Evolutionary conservation across 2,888 invertebrate species (phyloP).

Genomic region (Phengaris arion): DNA sequence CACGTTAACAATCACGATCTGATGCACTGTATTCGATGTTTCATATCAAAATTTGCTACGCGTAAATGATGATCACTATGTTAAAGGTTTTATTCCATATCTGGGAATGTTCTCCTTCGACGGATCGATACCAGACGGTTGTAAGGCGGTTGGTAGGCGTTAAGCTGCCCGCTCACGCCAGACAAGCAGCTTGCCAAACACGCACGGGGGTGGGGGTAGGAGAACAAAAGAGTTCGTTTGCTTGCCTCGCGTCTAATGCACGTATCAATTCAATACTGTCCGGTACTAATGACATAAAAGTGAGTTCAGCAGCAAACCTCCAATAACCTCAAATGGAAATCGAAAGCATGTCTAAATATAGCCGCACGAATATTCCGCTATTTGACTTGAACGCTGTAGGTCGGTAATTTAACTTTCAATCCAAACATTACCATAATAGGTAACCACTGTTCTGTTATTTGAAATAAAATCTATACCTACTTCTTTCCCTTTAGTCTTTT

Average conservation of each 20-base stretch:
- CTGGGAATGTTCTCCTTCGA: neutral
- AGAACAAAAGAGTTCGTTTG: no score
- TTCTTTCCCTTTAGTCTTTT: no score
- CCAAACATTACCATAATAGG: slow-evolving; percentile 14
- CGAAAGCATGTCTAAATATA: slow-evolving; percentile 44
- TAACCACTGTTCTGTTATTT: no score
- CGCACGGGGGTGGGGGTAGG: no score
- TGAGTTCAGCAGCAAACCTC: slow-evolving; percentile 35
- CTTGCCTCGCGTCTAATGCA: neutral
- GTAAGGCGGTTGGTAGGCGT: neutral
- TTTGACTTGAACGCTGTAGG: slow-evolving; percentile 31
- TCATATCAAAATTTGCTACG: neutral
- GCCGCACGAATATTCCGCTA: slow-evolving; percentile 33
- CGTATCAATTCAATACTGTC: neutral
- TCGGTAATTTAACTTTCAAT: slow-evolving; percentile 29
- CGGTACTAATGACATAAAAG: slow-evolving; percentile 34
- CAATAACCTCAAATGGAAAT: slow-evolving; percentile 38
- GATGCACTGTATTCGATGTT: no score
- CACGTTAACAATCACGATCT: no score
- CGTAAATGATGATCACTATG: neutral
- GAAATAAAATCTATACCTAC: neutral
- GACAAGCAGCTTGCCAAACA: neutral
- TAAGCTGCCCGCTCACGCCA: neutral
- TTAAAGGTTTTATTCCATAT: neutral
- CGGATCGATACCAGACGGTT: slow-evolving; percentile 14